Evolutionary conservation across 2,113 vertebrate species (phyloP).

Genomic region (Psettodes erumei): DNA sequence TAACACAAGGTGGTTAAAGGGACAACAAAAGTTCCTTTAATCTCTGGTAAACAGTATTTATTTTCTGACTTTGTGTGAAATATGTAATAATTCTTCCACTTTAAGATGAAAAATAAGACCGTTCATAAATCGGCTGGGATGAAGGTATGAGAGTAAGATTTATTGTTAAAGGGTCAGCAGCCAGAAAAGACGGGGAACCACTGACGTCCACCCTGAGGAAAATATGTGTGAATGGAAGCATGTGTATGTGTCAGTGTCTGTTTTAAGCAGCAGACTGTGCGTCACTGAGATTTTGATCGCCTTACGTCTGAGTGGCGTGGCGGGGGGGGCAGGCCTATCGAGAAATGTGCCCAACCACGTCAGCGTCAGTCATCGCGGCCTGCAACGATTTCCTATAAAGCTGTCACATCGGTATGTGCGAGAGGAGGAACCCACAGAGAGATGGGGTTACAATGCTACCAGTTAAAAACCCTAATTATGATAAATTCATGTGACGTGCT

Average conservation of each 20-base stretch:
- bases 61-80: neutral
- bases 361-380: conserved; percentile 61
- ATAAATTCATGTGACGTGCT: conserved; percentile 65
- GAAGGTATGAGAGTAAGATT: neutral
- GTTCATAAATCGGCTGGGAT: no score
- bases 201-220: neutral
- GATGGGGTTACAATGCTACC: conserved; percentile 23
- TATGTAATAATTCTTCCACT: neutral
- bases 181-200: neutral
- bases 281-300: conserved; percentile 27
- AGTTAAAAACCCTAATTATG: conserved; percentile 70
- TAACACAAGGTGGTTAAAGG: no score
- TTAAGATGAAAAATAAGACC: neutral
- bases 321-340: conserved; percentile 42
- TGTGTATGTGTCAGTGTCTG: neutral
- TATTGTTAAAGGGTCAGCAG: neutral
- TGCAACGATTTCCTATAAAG: conserved; percentile 71
- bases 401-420: conserved; percentile 61
- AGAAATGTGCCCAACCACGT: conserved; percentile 29
- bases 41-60: no score
- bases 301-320: conserved; percentile 43
- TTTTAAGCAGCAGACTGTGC: conserved; percentile 27
- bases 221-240: neutral
- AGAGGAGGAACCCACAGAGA: conserved; percentile 42
- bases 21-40: no score